Conservation (phyloP, 1,140 invertebrate genomes). For the Euwallacea fornicatus region DNA sequence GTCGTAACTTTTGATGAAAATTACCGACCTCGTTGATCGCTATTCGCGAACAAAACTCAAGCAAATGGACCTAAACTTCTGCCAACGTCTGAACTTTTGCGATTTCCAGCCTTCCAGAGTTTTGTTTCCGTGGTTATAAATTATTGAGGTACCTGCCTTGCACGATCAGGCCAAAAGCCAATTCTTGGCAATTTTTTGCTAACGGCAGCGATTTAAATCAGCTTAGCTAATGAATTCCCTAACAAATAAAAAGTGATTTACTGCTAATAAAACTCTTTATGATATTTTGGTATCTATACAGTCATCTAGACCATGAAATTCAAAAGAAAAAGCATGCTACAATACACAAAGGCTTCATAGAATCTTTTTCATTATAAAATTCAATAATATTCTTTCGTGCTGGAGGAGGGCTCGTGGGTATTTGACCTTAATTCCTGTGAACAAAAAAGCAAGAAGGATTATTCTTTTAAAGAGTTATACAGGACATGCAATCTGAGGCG, state of each 20-base stretch:
- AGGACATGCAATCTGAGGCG: conserved; percentile 7
- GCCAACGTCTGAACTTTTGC: conserved; percentile 1
- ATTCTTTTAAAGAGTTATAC: conserved; percentile 5
- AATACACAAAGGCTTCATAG: not conserved
- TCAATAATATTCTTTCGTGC: conserved; percentile 6
- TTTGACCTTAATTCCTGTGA: conserved; percentile 15
- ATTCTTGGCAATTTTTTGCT: conserved; percentile 9
- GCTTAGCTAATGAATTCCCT: not conserved
- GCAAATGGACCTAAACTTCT: conserved; percentile 26
- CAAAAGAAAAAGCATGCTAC: no score
- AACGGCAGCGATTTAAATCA: not conserved
- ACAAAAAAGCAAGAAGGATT: not conserved
- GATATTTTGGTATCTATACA: not conserved
- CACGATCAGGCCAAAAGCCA: conserved; percentile 9
- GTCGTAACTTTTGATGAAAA: no score
- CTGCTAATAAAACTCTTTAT: not conserved
- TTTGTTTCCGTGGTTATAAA: conserved; percentile 20
- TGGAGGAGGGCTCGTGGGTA: conserved; percentile 2
- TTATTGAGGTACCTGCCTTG: conserved; percentile 15
- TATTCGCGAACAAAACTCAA: conserved; percentile 5
- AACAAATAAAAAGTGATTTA: conserved; percentile 3
- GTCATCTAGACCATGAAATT: no score
- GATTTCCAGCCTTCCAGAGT: not conserved
- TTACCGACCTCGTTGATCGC: not conserved
- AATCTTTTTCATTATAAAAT: conserved; percentile 10